Conservation (phyloP, 2,888 invertebrate species). For the Xestobium rufovillosum region DNA sequence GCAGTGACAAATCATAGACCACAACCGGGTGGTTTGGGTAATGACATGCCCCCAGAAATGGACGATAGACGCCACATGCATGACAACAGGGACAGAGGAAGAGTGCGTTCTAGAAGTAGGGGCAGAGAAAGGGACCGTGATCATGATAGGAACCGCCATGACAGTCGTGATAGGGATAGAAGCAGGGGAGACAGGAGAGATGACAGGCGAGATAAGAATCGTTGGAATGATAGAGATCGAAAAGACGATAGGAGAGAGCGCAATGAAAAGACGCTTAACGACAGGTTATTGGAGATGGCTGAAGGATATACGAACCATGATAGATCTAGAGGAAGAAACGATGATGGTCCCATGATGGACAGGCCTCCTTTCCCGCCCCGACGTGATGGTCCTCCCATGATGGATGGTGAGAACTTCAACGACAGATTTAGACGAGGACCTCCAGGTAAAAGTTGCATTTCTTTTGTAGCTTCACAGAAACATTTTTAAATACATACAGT, state of each 20-base stretch:
- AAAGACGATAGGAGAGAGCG: constrained; percentile 33
- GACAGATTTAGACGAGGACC: constrained; percentile 24
- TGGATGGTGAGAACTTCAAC: constrained; percentile 11
- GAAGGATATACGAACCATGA: constrained; percentile 19
- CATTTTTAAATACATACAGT: too few species aligned
- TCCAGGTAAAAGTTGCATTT: constrained; percentile 21
- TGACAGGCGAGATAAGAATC: constrained; percentile 26
- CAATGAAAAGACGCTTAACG: constrained; percentile 32
- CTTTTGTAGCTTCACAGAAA: too few species aligned
- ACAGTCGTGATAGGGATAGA: constrained; percentile 23
- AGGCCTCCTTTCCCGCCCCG: constrained; percentile 34
- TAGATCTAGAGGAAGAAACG: constrained; percentile 12
- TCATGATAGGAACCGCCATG: constrained; percentile 33
- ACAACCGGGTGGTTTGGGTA: constrained; percentile 11
- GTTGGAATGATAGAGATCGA: constrained; percentile 37
- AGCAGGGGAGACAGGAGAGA: constrained; percentile 24
- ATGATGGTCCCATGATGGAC: constrained; percentile 36
- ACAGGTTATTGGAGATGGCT: constrained; percentile 14
- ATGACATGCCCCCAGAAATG: constrained; percentile 7
- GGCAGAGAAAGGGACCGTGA: constrained; percentile 32
- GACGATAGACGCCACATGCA: constrained; percentile 8
- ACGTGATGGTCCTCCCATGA: neutral
- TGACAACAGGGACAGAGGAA: constrained; percentile 35
- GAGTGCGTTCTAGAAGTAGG: constrained; percentile 33
- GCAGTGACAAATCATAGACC: constrained; percentile 17